Evolutionary conservation across 2,113 vertebrate genomes (phyloP).

Genomic region (Pipra filicauda): DNA sequence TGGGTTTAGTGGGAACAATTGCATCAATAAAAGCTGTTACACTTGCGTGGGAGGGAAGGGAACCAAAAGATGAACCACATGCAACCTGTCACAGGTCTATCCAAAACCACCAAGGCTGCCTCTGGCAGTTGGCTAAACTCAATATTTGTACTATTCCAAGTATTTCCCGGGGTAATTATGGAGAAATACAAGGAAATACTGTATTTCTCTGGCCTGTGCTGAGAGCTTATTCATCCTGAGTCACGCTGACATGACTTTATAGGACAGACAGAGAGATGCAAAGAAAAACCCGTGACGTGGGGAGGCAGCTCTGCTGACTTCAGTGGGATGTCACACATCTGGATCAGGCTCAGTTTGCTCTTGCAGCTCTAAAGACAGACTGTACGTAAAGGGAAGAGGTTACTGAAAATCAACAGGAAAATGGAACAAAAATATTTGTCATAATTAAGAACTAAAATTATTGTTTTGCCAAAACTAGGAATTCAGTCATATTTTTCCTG

Average conservation of each 20-base stretch:
- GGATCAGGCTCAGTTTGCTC: not conserved
- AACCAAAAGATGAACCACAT: not conserved
- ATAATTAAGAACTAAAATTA: not conserved
- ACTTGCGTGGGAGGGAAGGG: accelerated
- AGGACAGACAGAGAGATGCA: not conserved
- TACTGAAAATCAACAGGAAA: not conserved
- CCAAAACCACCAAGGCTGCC: not conserved
- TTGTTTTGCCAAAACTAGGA: not conserved
- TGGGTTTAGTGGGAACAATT: not conserved
- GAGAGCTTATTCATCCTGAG: not conserved
- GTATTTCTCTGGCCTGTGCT: not conserved
- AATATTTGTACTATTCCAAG: conserved; percentile 52
- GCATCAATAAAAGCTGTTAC: not conserved
- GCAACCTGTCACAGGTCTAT: not conserved
- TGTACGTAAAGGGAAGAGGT: not conserved
- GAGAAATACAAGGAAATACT: conserved; percentile 26
- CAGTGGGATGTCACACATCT: not conserved
- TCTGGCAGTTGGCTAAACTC: conserved; percentile 47
- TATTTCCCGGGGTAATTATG: conserved; percentile 47
- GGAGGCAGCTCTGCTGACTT: conserved; percentile 1
- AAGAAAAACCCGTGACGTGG: not conserved
- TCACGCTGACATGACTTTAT: not conserved
- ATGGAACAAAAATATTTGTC: not conserved
- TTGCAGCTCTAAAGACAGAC: not conserved
- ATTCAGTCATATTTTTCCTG: not conserved